These are phyloP conservation scores for Pseudorasbora parva DNA, from an alignment of 2,113 vertebrate genomes.

Conservation along the genomic window DNA sequence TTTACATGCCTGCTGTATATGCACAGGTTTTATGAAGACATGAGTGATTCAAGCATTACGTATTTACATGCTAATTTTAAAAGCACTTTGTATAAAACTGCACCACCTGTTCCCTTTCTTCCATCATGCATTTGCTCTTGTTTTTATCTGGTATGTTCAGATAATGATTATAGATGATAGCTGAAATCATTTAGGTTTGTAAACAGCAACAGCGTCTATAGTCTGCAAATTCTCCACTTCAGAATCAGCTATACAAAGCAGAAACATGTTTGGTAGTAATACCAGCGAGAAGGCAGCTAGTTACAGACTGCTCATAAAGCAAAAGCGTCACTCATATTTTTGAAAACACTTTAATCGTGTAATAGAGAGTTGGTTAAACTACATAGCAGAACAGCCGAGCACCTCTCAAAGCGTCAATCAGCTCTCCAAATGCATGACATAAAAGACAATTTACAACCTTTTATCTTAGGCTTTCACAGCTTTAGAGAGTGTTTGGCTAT, in stretches of 20 bases:
- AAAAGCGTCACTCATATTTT: not conserved
- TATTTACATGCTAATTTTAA: not conserved
- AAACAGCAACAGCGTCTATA: not conserved
- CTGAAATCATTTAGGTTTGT: not conserved
- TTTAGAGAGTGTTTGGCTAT: constrained; percentile 36
- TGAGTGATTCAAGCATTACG: constrained; percentile 6
- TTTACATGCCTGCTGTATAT: constrained; percentile 1
- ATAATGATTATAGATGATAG: not conserved
- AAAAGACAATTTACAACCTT: constrained; percentile 56
- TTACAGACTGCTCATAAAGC: constrained; percentile 19
- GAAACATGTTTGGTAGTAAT: constrained; percentile 6
- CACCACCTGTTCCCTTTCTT: constrained; percentile 21
- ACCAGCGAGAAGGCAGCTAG: not conserved
- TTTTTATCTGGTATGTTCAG: not conserved
- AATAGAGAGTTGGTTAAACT: constrained; percentile 32
- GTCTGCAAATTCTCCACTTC: not conserved
- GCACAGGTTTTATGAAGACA: not conserved
- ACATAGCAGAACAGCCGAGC: constrained; percentile 12
- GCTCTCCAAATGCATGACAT: constrained; percentile 40
- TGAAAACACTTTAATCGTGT: not conserved
- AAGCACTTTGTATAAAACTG: constrained; percentile 9
- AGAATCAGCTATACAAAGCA: not conserved
- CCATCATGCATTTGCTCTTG: not conserved
- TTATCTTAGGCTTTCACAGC: constrained; percentile 29
- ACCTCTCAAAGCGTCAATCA: constrained; percentile 21